A percentile compares a stretch with the other conserved stretches of the same genome.
phyloP scores from a whole-genome alignment of 2,888 invertebrate species.

The Bellardia pandia region DNA sequence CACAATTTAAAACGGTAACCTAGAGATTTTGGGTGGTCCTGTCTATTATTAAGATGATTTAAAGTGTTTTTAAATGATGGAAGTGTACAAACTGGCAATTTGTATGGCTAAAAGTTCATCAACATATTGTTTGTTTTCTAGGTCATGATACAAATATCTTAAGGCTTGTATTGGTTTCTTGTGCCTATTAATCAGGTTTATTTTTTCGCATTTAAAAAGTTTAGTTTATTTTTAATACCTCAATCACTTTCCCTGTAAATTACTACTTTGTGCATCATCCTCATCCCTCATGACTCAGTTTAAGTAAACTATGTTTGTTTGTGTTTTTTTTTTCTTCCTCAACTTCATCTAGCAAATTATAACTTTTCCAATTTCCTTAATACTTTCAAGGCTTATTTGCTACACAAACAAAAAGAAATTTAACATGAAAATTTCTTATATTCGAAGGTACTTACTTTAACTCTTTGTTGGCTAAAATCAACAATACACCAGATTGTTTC shows the following conservation, averaged over 20 bases:
- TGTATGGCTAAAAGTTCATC: neutral
- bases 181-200: constrained; percentile 14
- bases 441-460: constrained; percentile 45
- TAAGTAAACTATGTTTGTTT: neutral
- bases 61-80: constrained; percentile 30
- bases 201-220: neutral
- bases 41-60: constrained; percentile 47
- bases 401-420: neutral
- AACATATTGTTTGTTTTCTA: constrained; percentile 21
- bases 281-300: neutral
- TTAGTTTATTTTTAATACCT: neutral
- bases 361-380: constrained; percentile 45
- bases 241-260: constrained; percentile 41
- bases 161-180: neutral
- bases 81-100: neutral
- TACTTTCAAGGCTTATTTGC: constrained; percentile 54
- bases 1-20: neutral
- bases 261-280: neutral
- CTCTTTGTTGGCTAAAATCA: constrained; percentile 28
- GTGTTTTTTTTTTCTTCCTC: neutral
- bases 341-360: constrained; percentile 58
- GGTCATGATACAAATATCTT: constrained; percentile 18
- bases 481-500: constrained; percentile 40
- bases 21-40: constrained; percentile 46
- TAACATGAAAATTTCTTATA: constrained; percentile 33